A percentile compares a stretch with the other conserved stretches of the same genome.
Conservation (phyloP, 2,113 vertebrate genomes). For the Narcine bancroftii region DNA sequence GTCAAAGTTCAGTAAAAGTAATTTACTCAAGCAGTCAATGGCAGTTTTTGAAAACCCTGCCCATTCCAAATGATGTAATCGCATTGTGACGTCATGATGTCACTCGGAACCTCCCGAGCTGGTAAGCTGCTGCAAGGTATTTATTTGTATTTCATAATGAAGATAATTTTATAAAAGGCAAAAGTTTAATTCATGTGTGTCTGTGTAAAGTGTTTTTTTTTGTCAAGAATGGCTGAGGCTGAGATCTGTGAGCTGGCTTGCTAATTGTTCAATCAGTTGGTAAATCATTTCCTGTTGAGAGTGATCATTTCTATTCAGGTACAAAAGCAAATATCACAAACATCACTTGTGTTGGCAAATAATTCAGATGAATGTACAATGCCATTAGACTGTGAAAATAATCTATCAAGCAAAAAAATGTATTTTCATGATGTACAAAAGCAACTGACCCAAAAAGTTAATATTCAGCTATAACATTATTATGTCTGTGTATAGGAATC, state of each 20-base stretch:
- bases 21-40: too few relatives aligned
- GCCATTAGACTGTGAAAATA: background rate
- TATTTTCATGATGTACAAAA: background rate
- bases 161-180: background rate
- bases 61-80: too few relatives aligned
- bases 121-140: too few relatives aligned
- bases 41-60: too few relatives aligned
- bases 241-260: background rate
- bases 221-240: background rate
- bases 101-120: too few relatives aligned
- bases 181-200: background rate
- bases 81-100: too few relatives aligned
- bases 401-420: background rate
- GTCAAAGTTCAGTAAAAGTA: too few relatives aligned
- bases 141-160: background rate
- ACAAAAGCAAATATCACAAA: constrained; percentile 2
- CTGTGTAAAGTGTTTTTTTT: background rate
- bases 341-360: background rate
- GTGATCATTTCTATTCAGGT: background rate
- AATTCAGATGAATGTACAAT: background rate
- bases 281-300: background rate
- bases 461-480: background rate
- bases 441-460: background rate
- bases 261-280: background rate
- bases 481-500: background rate